phyloP scores from a whole-genome alignment of 1,140 invertebrate genomes.

The Tigriopus japonicus region DNA sequence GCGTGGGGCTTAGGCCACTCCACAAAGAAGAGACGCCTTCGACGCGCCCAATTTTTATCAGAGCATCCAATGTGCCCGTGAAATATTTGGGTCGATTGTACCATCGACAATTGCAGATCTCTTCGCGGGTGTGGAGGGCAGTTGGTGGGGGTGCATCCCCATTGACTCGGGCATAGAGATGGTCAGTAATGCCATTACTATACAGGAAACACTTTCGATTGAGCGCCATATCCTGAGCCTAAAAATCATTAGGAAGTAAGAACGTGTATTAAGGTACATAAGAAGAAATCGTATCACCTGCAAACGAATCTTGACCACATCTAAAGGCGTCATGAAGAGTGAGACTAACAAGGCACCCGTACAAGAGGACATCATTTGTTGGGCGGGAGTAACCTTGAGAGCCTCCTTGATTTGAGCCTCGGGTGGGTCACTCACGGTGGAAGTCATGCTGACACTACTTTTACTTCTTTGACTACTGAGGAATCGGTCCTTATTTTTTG shows the following conservation, averaged over 20 bases:
- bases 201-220: constrained; percentile 85
- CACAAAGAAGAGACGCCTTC: constrained; percentile 83
- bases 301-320: constrained; percentile 93
- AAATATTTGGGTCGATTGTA: constrained; percentile 16
- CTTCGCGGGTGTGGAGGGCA: constrained; percentile 3
- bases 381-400: constrained; percentile 37
- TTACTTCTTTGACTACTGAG: too few species aligned
- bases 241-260: too few species aligned
- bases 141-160: constrained; percentile 4
- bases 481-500: too few species aligned
- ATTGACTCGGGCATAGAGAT: constrained; percentile 47
- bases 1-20: constrained; percentile 89
- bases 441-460: too few species aligned
- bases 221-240: constrained; percentile 45
- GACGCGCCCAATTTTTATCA: constrained; percentile 66
- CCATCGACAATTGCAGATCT: constrained; percentile 13
- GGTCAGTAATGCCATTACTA: constrained; percentile 98
- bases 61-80: constrained; percentile 55
- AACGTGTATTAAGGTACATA: background rate
- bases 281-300: constrained; percentile 33
- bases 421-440: too few species aligned
- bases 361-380: constrained; percentile 76
- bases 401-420: too few species aligned
- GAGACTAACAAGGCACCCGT: constrained; percentile 74
- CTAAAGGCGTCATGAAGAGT: constrained; percentile 80